phyloP scores from a whole-genome alignment of 2,113 vertebrate species.

The Ceyx margarethae region DNA sequence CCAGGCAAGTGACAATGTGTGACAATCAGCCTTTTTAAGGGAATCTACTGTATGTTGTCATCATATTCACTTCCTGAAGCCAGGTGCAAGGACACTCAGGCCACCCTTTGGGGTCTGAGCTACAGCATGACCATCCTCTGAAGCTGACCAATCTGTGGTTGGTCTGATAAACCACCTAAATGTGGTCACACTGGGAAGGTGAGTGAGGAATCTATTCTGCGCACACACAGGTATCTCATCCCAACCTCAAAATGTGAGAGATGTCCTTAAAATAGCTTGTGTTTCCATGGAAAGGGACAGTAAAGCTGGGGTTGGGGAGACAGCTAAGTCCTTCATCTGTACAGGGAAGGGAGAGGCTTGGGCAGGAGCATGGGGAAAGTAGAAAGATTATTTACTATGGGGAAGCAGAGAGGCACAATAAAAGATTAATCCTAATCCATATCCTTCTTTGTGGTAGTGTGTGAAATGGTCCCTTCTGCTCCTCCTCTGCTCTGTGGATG shows the following conservation, averaged over 20 bases:
- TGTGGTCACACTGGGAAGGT: fast-evolving
- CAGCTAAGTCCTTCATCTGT: not conserved
- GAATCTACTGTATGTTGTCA: not conserved
- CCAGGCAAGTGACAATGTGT: not conserved
- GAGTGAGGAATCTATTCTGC: fast-evolving
- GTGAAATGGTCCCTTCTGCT: not conserved
- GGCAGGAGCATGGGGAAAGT: not conserved
- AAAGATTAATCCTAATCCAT: not conserved
- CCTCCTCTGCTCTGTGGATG: not conserved
- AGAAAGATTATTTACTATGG: not conserved
- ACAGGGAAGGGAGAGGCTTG: not conserved
- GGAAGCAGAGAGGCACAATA: not conserved
- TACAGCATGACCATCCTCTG: not conserved
- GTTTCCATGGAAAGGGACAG: not conserved
- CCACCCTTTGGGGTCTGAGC: not conserved
- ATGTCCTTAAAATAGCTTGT: not conserved
- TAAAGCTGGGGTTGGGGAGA: too few species aligned
- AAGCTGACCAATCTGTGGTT: not conserved
- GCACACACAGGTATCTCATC: fast-evolving
- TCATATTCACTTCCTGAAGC: not conserved
- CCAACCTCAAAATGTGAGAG: not conserved
- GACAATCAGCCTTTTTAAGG: fast-evolving
- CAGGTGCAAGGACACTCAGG: not conserved
- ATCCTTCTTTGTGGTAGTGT: not conserved
- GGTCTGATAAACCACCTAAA: not conserved